Evolutionary conservation across 2,113 vertebrate species (phyloP), one percentile per base, ranked within the genome.

Genomic region (Tetrax tetrax): DNA sequence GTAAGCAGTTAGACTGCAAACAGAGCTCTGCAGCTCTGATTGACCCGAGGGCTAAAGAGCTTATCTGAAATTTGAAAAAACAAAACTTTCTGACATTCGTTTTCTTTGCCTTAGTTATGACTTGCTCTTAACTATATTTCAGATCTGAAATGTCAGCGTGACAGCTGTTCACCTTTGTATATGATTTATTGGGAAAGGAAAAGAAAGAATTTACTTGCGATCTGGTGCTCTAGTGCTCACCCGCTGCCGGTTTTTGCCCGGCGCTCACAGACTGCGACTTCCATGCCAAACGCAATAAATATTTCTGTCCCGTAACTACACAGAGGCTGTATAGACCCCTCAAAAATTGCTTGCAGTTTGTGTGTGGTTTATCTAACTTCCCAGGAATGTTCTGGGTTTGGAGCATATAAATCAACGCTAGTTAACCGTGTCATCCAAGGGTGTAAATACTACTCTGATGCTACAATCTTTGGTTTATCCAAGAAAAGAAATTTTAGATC

Each of bases 61-160:
- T 98, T 98, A 97, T 97, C 98, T 98, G 97, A 98, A 98, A 97
- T 97, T 91, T 97, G 95, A 97, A 97, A 95, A 96, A 97, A 93
- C 93, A 95, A 96, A 90, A 95, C 96, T 96, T 97, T 97, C 97
- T 98, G 98, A 97, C 98, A 98, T 96, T 97, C 87, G 95, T 97
- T 97, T 96, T 86, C 96, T 96, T 94, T 97, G 97, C 98, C 97
- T 98, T 97, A 89, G 98, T 98, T 97, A 96, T 95, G 94, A 98
- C 98, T 98, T 98, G 98, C 98, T 98, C 97, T 96, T 96, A 95
- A 97, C 98, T 97, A 85, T 98, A 98, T 98, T 98, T 98, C 97
- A 98, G 96, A 84, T 97, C 97, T 98, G 96, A 97, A 96, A 97
- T 98, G 98, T 98, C 98, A 98, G 82, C 37, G 85, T 98, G 98